Evolutionary conservation across 2,113 vertebrate species (phyloP), one percentile per base, ranked within the genome.

Genomic region (Gnathonemus longibarbis): DNA sequence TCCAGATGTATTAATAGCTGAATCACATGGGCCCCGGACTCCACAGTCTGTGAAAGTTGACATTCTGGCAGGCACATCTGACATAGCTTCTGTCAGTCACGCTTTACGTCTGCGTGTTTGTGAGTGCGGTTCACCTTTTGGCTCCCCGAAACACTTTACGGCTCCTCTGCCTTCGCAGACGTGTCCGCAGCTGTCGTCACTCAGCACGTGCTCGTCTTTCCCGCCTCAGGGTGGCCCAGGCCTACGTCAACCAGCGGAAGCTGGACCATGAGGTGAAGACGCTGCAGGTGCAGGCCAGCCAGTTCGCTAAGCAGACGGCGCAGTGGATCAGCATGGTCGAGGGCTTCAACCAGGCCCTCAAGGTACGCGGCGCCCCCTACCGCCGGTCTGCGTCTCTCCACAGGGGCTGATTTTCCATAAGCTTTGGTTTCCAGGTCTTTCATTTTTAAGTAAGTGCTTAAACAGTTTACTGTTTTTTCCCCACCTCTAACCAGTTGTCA

Each of bases 271-370:
- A 99, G 91, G 98, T 98, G 94, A 99, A 99, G 94, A 98, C 97
- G 0, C 94, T 99, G 15, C 98, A 99, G 93, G 96, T 97, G 24
- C 98, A 99, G 94, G 98, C 98, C 0, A 95, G 97, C 50, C 98
- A 99, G 91, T 99, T 99, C 53, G 97, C 98, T 92, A 98, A 97
- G 93, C 98, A 99, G 93, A 99, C 98, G 0, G 96, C 97, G 45
- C 98, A 99, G 91, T 99, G 98, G 98, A 98, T 99, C 90, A 95
- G 95, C 91, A 98, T 99, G 97, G 98, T 99, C 94, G 98, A 99
- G 91, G 97, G 97, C 90, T 99, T 99, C 94, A 99, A 99, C 93
- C 98, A 99, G 92, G 98, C 98, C 8, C 95, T 99, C 52, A 99
- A 99, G 96, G 98, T 97, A 92, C 39, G 48, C 27, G 58, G 8